phyloP scores from a whole-genome alignment of 2,113 vertebrate species.

The Pachycephala philippinensis region DNA sequence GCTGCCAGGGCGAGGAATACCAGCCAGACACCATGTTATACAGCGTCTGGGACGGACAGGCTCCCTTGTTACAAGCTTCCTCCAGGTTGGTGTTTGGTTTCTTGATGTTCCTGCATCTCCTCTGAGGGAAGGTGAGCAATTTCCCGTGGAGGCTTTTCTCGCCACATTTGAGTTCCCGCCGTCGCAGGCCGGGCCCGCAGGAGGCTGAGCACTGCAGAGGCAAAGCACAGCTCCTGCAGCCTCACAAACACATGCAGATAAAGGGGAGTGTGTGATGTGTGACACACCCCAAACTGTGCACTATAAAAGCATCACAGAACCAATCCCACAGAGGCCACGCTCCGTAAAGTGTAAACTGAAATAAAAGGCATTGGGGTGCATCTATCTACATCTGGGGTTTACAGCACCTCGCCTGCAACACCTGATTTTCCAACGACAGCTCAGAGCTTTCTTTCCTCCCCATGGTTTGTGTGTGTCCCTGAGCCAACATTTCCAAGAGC shows the following conservation, averaged over 20 bases:
- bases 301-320: neutral
- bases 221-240: neutral
- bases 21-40: constrained; percentile 75
- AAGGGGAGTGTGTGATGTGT: neutral
- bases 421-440: neutral
- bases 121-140: constrained; percentile 79
- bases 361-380: neutral
- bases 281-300: neutral
- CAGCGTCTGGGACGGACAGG: constrained; percentile 68
- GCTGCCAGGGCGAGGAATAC: constrained; percentile 94
- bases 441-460: neutral
- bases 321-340: neutral
- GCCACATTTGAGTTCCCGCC: constrained; percentile 83
- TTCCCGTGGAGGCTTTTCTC: constrained; percentile 83
- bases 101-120: constrained; percentile 87
- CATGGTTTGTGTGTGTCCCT: neutral
- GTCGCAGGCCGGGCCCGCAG: constrained; percentile 84
- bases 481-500: neutral
- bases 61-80: constrained; percentile 78
- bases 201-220: constrained; percentile 84
- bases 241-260: neutral
- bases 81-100: constrained; percentile 82
- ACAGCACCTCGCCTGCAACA: neutral
- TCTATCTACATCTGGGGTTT: neutral
- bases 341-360: neutral